A percentile compares a stretch with the other conserved stretches of the same genome.
Evolutionary conservation across 1,140 invertebrate species (phyloP).

Genomic region (Ceratoteleas bidentatus): DNA sequence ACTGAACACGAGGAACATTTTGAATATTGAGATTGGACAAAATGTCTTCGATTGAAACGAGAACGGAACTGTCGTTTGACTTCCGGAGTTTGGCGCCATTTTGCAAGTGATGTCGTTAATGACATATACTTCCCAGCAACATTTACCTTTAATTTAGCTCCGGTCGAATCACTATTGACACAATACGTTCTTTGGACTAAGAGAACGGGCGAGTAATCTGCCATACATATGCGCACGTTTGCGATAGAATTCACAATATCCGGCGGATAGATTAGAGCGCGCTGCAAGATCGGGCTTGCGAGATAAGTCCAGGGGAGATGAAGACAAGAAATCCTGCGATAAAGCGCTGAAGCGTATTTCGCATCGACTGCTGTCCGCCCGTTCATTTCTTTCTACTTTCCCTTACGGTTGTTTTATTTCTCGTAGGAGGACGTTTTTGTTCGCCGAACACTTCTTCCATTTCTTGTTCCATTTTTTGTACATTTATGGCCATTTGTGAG

Average conservation of each 20-base stretch:
- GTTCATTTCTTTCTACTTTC: slow-evolving; percentile 7
- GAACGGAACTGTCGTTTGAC: slow-evolving; percentile 20
- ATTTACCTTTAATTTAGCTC: slow-evolving; percentile 58
- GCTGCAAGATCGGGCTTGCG: slow-evolving; percentile 48
- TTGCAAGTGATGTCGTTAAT: slow-evolving; percentile 11
- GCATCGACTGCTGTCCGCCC: slow-evolving; percentile 1
- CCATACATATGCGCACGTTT: slow-evolving; percentile 51
- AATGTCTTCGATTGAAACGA: neutral
- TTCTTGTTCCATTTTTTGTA: too few relatives aligned
- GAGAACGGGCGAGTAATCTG: slow-evolving; percentile 62
- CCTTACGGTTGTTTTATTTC: slow-evolving; percentile 4
- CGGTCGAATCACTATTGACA: slow-evolving; percentile 51
- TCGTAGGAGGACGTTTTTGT: slow-evolving; percentile 11
- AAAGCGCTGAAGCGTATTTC: slow-evolving; percentile 23
- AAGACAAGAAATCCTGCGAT: slow-evolving; percentile 51
- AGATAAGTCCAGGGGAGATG: slow-evolving; percentile 54
- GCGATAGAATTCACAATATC: slow-evolving; percentile 68
- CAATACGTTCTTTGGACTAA: slow-evolving; percentile 43
- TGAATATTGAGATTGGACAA: too few relatives aligned
- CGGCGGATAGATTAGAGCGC: slow-evolving; percentile 67
- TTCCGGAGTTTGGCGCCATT: slow-evolving; percentile 21
- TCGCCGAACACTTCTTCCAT: neutral
- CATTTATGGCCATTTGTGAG: neutral
- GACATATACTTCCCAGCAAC: slow-evolving; percentile 47
- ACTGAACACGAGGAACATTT: too few relatives aligned